A percentile compares a stretch with the other conserved stretches of the same genome.
Conservation (phyloP, 2,888 invertebrate species). For the Serrognathus titanus region DNA sequence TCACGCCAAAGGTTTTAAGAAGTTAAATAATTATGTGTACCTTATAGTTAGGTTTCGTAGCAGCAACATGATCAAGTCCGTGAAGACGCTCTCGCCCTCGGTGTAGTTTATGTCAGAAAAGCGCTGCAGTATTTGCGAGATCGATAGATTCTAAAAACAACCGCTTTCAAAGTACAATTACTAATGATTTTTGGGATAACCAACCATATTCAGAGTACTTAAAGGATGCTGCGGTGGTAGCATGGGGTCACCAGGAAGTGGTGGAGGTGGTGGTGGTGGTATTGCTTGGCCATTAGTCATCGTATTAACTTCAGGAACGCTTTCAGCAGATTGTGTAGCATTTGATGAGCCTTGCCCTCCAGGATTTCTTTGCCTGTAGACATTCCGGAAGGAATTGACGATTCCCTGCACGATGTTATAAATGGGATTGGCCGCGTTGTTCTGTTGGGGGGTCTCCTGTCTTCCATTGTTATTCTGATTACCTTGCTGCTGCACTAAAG, state of each 20-base stretch:
- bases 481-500: constrained; percentile 21
- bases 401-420: constrained; percentile 34
- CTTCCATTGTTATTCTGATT: constrained; percentile 16
- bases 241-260: not conserved
- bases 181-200: not conserved
- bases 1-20: too few species aligned
- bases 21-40: constrained; percentile 33
- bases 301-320: not conserved
- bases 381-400: constrained; percentile 30
- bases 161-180: not conserved
- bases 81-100: constrained; percentile 48
- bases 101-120: constrained; percentile 44
- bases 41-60: constrained; percentile 41
- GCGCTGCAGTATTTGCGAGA: constrained; percentile 47
- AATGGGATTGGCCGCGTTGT: constrained; percentile 21
- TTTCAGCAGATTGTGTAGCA: not conserved
- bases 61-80: constrained; percentile 47
- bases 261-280: constrained; percentile 4
- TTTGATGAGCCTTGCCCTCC: not conserved
- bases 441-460: constrained; percentile 1
- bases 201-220: constrained; percentile 27
- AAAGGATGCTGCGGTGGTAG: constrained; percentile 5
- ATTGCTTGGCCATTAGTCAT: not conserved
- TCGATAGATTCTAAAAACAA: constrained; percentile 25
- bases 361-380: constrained; percentile 20